A percentile compares a stretch with the other conserved stretches of the same genome.
These are phyloP conservation scores for Tursiops truncatus DNA, from an alignment of 2,113 vertebrate genomes.

Conservation along the genomic window DNA sequence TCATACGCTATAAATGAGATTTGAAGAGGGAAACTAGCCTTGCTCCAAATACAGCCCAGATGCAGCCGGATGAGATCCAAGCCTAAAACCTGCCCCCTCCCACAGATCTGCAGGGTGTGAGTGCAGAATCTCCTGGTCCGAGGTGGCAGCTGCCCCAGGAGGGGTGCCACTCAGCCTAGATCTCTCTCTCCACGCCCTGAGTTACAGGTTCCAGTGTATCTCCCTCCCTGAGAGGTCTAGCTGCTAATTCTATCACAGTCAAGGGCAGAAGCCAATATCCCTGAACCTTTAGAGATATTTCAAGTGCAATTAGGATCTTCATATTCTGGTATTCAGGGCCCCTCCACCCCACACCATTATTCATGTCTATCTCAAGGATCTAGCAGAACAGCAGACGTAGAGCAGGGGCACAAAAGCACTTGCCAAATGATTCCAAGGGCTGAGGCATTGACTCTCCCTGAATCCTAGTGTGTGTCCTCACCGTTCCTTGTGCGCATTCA, in stretches of 20 bases:
- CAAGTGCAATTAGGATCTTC: background rate
- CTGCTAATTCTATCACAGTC: background rate
- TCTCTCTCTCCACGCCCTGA: background rate
- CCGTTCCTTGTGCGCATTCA: fast-evolving
- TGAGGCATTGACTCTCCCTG: background rate
- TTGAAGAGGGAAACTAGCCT: background rate
- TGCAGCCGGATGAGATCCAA: background rate
- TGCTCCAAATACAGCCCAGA: background rate
- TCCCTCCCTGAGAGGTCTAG: background rate
- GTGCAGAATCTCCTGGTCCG: background rate
- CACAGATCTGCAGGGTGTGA: no score
- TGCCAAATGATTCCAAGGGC: background rate
- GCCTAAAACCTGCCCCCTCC: background rate
- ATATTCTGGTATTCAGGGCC: background rate
- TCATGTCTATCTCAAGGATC: background rate
- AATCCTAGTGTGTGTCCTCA: fast-evolving
- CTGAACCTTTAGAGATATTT: background rate
- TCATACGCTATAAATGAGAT: background rate
- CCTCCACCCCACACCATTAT: background rate
- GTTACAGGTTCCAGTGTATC: background rate
- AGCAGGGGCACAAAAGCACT: background rate
- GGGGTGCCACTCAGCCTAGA: fast-evolving
- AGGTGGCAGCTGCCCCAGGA: background rate
- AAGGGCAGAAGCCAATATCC: background rate
- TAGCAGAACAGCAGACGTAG: background rate